Evolutionary conservation across 2,888 invertebrate species (phyloP).

Genomic region (Catocala fraxini): DNA sequence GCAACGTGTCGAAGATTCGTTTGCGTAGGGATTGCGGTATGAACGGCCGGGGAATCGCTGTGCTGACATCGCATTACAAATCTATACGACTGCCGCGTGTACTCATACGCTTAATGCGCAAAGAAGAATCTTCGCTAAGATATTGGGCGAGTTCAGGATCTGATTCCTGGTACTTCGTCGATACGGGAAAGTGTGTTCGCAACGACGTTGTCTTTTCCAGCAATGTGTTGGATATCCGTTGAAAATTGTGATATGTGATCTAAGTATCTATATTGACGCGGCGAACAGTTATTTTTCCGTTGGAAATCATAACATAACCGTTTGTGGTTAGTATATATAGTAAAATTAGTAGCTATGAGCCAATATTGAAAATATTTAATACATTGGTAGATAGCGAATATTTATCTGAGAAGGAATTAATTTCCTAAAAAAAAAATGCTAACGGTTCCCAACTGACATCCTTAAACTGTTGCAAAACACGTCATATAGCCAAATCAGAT

Average conservation of each 20-base stretch:
- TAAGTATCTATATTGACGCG: conserved; percentile 1
- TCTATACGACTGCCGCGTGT: background rate
- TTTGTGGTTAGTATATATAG: conserved; percentile 25
- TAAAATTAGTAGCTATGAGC: conserved; percentile 15
- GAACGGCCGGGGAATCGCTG: conserved; percentile 38
- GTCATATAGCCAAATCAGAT: conserved; percentile 13
- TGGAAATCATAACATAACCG: conserved; percentile 18
- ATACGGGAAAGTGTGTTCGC: conserved; percentile 16
- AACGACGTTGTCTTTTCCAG: conserved; percentile 16
- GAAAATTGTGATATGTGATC: conserved; percentile 15
- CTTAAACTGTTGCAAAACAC: conserved; percentile 13
- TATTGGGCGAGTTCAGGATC: conserved; percentile 8
- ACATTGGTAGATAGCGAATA: conserved; percentile 23
- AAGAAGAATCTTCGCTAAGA: conserved; percentile 1
- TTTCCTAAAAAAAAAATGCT: conserved; percentile 17
- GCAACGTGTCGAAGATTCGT: conserved; percentile 46
- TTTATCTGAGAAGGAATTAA: conserved; percentile 17
- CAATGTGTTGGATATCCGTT: conserved; percentile 8
- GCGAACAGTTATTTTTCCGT: background rate
- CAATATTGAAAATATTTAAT: conserved; percentile 20
- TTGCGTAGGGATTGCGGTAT: conserved; percentile 31
- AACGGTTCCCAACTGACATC: conserved; percentile 12
- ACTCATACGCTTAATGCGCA: background rate
- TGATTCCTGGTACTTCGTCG: conserved; percentile 1
- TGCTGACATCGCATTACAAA: conserved; percentile 31